Conservation (phyloP, 2,113 vertebrate genomes). For the Coreoperca whiteheadi region DNA sequence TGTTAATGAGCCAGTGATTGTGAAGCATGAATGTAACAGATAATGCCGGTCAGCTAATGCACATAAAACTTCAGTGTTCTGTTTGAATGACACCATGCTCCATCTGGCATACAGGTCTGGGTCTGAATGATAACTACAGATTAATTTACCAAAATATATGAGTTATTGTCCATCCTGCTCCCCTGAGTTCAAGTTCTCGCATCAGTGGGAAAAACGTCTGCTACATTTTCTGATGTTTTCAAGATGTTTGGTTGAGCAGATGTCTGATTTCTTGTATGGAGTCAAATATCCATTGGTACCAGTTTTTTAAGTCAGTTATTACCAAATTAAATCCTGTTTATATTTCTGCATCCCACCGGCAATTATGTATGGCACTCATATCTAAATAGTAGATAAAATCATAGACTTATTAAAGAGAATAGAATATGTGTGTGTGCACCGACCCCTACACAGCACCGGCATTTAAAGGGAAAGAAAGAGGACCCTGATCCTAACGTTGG, state of each 20-base stretch:
- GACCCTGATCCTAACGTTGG: not conserved
- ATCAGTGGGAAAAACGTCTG: not conserved
- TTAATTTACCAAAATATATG: conserved; percentile 4
- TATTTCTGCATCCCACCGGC: not conserved
- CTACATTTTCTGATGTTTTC: not conserved
- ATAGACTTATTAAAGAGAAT: not conserved
- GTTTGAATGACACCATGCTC: not conserved
- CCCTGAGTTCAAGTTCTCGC: not conserved
- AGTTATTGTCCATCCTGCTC: not conserved
- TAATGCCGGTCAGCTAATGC: not conserved
- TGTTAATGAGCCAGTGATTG: not conserved
- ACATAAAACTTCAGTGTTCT: not conserved
- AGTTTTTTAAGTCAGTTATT: not conserved
- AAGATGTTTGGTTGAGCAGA: not conserved
- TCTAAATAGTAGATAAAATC: not conserved
- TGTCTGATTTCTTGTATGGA: not conserved
- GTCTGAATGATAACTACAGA: not conserved
- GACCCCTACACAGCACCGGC: not conserved
- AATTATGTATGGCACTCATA: not conserved
- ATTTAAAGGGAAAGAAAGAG: not conserved
- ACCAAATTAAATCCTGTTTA: not conserved
- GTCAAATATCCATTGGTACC: not conserved
- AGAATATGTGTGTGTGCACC: too few species aligned
- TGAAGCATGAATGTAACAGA: not conserved
- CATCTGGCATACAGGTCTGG: not conserved